Evolutionary conservation across 2,797 vertebrate genomes (phyloP).

Genomic region (Sebastes nivosus): DNA sequence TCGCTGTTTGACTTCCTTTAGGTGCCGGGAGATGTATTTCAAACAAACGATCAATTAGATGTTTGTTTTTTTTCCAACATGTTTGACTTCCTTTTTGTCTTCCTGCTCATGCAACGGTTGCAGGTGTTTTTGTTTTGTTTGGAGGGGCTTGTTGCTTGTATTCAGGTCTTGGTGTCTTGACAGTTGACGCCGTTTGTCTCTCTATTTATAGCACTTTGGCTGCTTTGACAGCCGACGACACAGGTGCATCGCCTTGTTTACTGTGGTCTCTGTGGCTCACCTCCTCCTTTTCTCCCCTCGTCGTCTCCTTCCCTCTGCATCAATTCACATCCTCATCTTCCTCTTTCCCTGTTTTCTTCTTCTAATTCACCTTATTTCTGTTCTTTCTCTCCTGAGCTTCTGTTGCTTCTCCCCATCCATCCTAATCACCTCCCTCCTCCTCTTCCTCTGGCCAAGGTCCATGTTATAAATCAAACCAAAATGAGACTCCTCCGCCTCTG

Average conservation of each 20-base stretch:
- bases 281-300: neutral
- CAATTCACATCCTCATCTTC: neutral
- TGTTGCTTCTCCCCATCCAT: conserved; percentile 44
- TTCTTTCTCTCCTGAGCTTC: conserved; percentile 15
- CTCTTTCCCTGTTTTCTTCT: neutral
- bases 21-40: neutral
- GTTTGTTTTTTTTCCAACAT: neutral
- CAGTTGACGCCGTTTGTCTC: neutral
- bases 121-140: conserved; percentile 14
- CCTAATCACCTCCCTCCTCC: conserved; percentile 35
- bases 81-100: neutral
- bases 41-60: conserved; percentile 14
- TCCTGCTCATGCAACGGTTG: neutral
- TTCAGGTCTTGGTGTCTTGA: conserved; percentile 12
- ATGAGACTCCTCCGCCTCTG: conserved; percentile 4
- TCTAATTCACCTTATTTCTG: neutral
- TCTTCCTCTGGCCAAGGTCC: conserved; percentile 48
- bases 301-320: neutral
- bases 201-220: conserved; percentile 1
- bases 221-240: conserved; percentile 1
- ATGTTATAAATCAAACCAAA: conserved; percentile 49
- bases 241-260: conserved; percentile 16
- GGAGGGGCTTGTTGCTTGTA: neutral
- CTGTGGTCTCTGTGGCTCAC: neutral
- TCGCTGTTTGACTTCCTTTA: neutral